Conservation (phyloP, 2,888 invertebrate genomes). For the Ypsolopha sequella region DNA sequence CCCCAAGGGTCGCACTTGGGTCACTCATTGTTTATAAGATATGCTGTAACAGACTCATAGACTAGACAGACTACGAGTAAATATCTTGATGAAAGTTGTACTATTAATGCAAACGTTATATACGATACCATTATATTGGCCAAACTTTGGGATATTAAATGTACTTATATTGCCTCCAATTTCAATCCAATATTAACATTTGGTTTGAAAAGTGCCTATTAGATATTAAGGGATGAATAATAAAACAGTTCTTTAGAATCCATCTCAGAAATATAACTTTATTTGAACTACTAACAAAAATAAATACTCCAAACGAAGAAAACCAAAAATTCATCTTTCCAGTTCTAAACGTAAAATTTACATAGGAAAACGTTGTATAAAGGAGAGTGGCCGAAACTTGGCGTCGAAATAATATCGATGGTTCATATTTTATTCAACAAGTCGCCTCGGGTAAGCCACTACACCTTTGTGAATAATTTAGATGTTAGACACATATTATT, state of each 20-base stretch:
- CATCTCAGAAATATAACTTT: background rate
- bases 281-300: background rate
- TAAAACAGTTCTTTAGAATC: too few species aligned
- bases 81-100: too few species aligned
- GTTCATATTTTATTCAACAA: constrained; percentile 60
- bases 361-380: constrained; percentile 17
- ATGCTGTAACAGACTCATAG: background rate
- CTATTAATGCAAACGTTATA: too few species aligned
- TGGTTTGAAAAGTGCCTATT: too few species aligned
- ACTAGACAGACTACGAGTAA: too few species aligned
- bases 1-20: constrained; percentile 27
- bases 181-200: too few species aligned
- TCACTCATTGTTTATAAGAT: constrained; percentile 40
- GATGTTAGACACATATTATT: constrained; percentile 51
- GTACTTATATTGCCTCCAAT: too few species aligned
- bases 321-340: constrained; percentile 4
- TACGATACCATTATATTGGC: too few species aligned
- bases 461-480: constrained; percentile 65
- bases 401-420: constrained; percentile 48
- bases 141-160: too few species aligned
- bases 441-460: constrained; percentile 38
- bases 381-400: constrained; percentile 29
- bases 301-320: background rate
- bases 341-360: constrained; percentile 14
- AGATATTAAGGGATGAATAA: too few species aligned